Base-by-base conservation (phyloP, 2,888 invertebrate species). In the Volucella zonaria region DNA sequence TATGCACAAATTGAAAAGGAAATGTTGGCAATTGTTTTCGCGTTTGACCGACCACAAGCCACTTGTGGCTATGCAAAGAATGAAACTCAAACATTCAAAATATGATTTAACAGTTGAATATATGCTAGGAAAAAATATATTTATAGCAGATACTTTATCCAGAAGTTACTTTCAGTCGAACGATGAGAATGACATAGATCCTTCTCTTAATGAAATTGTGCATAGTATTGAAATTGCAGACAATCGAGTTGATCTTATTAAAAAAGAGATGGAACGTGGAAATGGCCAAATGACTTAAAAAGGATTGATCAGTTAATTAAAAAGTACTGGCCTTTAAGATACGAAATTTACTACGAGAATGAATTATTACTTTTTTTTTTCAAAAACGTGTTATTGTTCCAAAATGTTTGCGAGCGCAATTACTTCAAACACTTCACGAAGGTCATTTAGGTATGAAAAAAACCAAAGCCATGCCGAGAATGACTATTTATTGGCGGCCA, bases 41-140 rank as follows among this genome's bases (percentile, higher is more conserved):
- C 18, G 18, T 18, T 87, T 86, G 42, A 58, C 75, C 15, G 78
- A 68, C 73, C n/a, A 67, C 54, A 74, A 73, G 59, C 87, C 85
- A 47, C 81, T 76, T 38, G 18, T 18, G 18, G 18, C 18, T 18
- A 18, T 52, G 18, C 18, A 18, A 18, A 15, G 38, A 40, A 66
- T 3, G 49, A 31, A 45, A 1, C 18, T 18, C 18, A 18, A 18
- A 18, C 18, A 1, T 18, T 18, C 1, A 18, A 18, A 18, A 18
- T 18, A 18, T 18, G 18, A 18, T 18, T 18, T 18, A 18, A 18
- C 18, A 18, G 18, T 18, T 18, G 18, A 18, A 18, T 18, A 18
- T 18, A 18, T 18, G 18, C 18, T 1, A 18, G 18, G 18, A 18
- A 18, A 18, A 18, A 18, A 18, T 18, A 18, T 18, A 1, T 18